phyloP scores from a whole-genome alignment of 2,888 invertebrate genomes.

The Dryocosmus kuriphilus region DNA sequence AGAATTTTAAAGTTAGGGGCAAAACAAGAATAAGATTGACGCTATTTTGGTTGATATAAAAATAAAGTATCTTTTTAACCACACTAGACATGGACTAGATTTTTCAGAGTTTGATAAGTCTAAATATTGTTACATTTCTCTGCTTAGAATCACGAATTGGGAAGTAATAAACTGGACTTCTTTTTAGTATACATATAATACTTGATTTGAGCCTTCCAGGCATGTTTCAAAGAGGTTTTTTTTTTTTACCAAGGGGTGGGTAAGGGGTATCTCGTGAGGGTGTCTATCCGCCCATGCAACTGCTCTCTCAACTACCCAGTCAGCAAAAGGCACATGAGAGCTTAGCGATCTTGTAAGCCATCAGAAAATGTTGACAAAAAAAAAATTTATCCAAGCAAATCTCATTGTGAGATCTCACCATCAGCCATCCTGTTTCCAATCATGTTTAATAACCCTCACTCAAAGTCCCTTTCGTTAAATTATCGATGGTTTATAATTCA shows the following conservation, averaged over 20 bases:
- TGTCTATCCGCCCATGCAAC: constrained; percentile 68
- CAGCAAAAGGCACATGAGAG: constrained; percentile 65
- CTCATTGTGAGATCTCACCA: background rate
- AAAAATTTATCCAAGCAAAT: constrained; percentile 23
- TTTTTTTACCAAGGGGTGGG: constrained; percentile 51
- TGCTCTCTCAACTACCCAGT: constrained; percentile 64
- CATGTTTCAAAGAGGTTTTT: constrained; percentile 29
- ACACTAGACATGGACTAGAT: background rate
- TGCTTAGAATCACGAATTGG: constrained; percentile 1
- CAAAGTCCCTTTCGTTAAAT: background rate
- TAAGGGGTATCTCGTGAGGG: constrained; percentile 67
- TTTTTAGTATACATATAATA: constrained; percentile 2
- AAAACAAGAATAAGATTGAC: no score
- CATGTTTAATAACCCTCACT: constrained; percentile 7
- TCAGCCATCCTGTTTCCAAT: background rate
- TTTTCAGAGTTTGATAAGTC: background rate
- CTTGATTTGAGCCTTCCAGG: constrained; percentile 33
- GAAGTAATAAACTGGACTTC: constrained; percentile 13
- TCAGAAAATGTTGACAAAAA: constrained; percentile 57
- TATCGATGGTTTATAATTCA: background rate
- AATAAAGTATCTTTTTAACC: no score
- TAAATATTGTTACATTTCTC: background rate
- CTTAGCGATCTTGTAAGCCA: constrained; percentile 56
- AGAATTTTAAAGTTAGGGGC: no score
- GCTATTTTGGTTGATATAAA: no score